Conservation (phyloP, 64 coral and sea anemone genomes). For the Hydrozoanthus tunicans region DNA sequence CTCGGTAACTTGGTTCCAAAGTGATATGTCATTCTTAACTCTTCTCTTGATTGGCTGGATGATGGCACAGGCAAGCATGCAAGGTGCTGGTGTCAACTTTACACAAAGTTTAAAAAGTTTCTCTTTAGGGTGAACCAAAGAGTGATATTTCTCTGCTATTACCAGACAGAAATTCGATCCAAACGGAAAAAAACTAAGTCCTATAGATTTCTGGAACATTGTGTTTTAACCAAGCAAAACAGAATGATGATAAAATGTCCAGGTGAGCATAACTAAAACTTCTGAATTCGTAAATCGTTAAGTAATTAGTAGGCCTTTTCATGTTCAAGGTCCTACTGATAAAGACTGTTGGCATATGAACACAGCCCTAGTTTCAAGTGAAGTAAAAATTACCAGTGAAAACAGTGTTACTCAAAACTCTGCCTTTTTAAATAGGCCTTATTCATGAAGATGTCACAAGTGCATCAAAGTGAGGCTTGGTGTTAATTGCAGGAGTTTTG, state of each 20-base stretch:
- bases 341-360: too few species aligned
- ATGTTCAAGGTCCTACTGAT: too few species aligned
- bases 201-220: neutral
- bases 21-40: constrained; percentile 77
- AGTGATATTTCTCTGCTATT: neutral
- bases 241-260: too few species aligned
- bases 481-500: too few species aligned
- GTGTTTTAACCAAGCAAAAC: neutral
- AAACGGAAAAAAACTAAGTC: neutral
- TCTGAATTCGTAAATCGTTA: too few species aligned
- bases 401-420: too few species aligned
- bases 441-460: too few species aligned
- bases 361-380: too few species aligned
- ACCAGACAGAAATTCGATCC: neutral
- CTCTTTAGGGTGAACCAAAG: neutral
- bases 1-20: constrained; percentile 78
- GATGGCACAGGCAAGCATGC: constrained; percentile 69
- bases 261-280: too few species aligned
- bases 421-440: too few species aligned
- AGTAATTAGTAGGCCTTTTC: too few species aligned
- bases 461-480: neutral
- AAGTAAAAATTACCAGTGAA: too few species aligned
- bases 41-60: constrained; percentile 70
- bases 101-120: neutral
- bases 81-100: constrained; percentile 80